phyloP scores from a whole-genome alignment of 2,888 invertebrate species.

The Brenthis ino region DNA sequence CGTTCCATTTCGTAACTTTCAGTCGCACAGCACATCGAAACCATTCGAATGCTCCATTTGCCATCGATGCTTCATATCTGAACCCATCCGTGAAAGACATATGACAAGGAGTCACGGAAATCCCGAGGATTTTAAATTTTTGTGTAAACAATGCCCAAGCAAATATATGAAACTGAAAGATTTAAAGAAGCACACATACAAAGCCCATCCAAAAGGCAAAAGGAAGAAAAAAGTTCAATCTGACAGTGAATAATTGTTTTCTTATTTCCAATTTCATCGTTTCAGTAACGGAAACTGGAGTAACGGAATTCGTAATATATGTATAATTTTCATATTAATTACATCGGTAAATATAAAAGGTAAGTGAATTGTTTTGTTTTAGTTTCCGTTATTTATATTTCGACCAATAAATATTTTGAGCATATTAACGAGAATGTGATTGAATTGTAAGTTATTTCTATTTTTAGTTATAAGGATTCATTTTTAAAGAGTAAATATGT shows the following conservation, averaged over 20 bases:
- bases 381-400: no score
- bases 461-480: no score
- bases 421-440: no score
- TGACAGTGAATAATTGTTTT: slow-evolving; percentile 25
- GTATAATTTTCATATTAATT: no score
- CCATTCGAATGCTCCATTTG: slow-evolving; percentile 62
- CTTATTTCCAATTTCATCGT: neutral
- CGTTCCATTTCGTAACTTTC: slow-evolving; percentile 25
- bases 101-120: slow-evolving; percentile 58
- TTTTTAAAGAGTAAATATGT: no score
- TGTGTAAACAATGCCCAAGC: slow-evolving; percentile 59
- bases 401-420: no score
- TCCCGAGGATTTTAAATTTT: slow-evolving; percentile 58
- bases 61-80: slow-evolving; percentile 64
- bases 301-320: slow-evolving; percentile 2
- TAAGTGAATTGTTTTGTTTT: no score
- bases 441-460: no score
- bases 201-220: slow-evolving; percentile 60
- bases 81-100: slow-evolving; percentile 61
- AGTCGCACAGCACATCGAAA: slow-evolving; percentile 69
- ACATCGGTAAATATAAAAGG: no score
- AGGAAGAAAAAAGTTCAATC: slow-evolving; percentile 47
- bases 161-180: slow-evolving; percentile 65
- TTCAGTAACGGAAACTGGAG: slow-evolving; percentile 7
- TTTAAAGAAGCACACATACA: slow-evolving; percentile 63